These are phyloP conservation scores for Coccyzus lansbergi DNA, from an alignment of 2,797 vertebrate genomes.

Conservation along the genomic window DNA sequence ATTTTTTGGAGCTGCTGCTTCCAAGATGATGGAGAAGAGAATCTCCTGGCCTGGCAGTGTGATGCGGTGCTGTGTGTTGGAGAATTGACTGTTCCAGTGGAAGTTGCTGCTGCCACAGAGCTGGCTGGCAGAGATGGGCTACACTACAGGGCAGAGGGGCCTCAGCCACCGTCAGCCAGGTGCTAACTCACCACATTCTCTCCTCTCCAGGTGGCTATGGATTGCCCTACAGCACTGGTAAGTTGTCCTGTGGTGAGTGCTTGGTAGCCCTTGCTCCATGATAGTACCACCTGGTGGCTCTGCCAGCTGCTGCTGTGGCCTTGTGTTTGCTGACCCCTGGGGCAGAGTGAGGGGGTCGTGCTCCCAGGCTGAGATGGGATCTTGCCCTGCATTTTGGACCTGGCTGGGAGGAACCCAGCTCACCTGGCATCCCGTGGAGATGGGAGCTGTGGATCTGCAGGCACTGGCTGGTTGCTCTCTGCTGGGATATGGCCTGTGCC, in stretches of 20 bases:
- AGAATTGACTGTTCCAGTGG: neutral
- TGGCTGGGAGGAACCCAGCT: neutral
- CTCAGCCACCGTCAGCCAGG: neutral
- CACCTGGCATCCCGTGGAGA: neutral
- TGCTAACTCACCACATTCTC: slow-evolving; percentile 27
- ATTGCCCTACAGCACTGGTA: slow-evolving; percentile 85
- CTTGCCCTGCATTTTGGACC: neutral
- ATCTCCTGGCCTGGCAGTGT: neutral
- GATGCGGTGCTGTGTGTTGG: accelerated
- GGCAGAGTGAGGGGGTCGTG: neutral
- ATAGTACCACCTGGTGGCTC: neutral
- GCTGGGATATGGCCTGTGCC: neutral
- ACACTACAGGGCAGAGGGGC: neutral
- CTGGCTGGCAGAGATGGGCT: neutral
- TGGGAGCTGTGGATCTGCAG: neutral
- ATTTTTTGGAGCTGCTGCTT: neutral
- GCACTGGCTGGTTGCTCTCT: neutral
- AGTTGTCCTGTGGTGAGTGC: slow-evolving; percentile 82
- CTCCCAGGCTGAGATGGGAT: neutral
- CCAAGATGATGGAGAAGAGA: neutral
- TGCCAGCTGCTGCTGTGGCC: neutral
- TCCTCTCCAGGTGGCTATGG: slow-evolving; percentile 84
- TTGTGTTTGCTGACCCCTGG: accelerated
- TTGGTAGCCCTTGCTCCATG: neutral
- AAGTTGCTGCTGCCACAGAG: neutral